A percentile compares a stretch with the other conserved stretches of the same genome.
These are phyloP conservation scores for Sarotherodon lohbergeri DNA, from an alignment of 2,113 vertebrate species.

Conservation along the genomic window DNA sequence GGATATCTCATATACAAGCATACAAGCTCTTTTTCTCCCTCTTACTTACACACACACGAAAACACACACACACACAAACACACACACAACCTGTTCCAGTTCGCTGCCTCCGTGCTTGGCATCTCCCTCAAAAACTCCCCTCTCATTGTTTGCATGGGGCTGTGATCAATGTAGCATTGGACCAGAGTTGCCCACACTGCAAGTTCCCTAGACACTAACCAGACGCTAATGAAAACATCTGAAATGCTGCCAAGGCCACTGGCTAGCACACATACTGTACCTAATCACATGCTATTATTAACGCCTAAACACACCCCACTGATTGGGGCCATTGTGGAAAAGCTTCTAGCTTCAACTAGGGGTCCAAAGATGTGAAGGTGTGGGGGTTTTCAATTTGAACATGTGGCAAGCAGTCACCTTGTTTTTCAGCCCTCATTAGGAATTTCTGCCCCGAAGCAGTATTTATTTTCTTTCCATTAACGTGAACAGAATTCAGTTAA, in stretches of 20 bases:
- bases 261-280: constrained; percentile 35
- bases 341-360: not conserved
- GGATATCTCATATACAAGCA: constrained; percentile 15
- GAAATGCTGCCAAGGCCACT: constrained; percentile 52
- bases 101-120: constrained; percentile 27
- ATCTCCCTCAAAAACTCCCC: constrained; percentile 46
- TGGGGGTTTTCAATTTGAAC: not conserved
- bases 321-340: constrained; percentile 16
- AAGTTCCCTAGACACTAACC: constrained; percentile 50
- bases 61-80: not conserved
- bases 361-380: constrained; percentile 4
- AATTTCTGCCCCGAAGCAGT: not conserved
- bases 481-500: not conserved
- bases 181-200: constrained; percentile 45
- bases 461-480: not conserved
- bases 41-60: not conserved
- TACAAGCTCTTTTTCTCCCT: not conserved
- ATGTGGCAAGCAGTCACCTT: not conserved
- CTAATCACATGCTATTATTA: constrained; percentile 61
- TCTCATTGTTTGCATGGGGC: constrained; percentile 54
- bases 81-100: constrained; percentile 39
- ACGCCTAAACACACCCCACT: constrained; percentile 26
- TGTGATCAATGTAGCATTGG: constrained; percentile 55
- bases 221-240: constrained; percentile 66
- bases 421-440: not conserved